Evolutionary conservation across 2,797 vertebrate species (phyloP).

Genomic region (Myotis pilosus): DNA sequence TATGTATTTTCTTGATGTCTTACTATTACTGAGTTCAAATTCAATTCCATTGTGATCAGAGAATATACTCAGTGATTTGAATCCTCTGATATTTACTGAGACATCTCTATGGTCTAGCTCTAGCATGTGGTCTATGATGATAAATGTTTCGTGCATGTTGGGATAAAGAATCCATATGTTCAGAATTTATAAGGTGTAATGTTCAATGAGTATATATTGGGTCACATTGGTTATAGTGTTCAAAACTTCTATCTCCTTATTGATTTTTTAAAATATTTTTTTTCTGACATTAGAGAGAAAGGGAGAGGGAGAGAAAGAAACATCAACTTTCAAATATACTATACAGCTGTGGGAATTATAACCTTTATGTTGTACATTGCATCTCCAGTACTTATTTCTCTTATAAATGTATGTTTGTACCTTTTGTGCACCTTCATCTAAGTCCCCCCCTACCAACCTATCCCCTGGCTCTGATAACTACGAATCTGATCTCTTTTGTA

Average conservation of each 20-base stretch:
- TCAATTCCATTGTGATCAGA: not conserved
- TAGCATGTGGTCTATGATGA: no score
- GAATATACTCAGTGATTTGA: not conserved
- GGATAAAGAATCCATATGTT: not conserved
- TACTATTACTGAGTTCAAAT: not conserved
- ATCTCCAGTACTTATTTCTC: not conserved
- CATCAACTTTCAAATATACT: not conserved
- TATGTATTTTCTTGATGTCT: not conserved
- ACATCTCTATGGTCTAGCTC: not conserved
- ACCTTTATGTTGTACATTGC: not conserved
- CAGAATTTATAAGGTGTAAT: not conserved
- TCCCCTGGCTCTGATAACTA: not conserved
- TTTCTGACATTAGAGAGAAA: no score
- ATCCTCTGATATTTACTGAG: not conserved
- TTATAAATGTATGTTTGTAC: not conserved
- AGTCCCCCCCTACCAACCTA: not conserved
- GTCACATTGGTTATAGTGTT: not conserved
- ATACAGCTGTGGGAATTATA: not conserved
- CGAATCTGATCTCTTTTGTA: not conserved
- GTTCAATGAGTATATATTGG: not conserved
- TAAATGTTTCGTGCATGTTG: not conserved
- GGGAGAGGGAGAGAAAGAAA: no score
- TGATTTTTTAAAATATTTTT: not conserved
- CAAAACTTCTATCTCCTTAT: not conserved
- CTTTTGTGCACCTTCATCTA: not conserved